Evolutionary conservation across 2,888 invertebrate species (phyloP).

Genomic region (Macrophya alboannulata): DNA sequence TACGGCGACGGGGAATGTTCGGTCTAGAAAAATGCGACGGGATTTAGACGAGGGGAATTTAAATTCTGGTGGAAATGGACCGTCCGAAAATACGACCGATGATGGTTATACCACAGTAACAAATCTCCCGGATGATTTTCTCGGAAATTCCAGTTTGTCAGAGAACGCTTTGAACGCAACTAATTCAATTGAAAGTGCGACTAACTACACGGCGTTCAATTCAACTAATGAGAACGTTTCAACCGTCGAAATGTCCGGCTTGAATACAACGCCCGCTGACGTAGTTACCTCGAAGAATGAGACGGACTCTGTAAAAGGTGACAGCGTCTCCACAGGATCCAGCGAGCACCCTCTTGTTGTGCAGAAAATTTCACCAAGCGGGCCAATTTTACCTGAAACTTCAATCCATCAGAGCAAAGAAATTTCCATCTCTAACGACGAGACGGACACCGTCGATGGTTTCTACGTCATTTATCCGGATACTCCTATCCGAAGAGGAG

Average conservation of each 20-base stretch:
- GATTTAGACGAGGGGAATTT: neutral
- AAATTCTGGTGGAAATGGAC: neutral
- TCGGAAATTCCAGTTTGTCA: neutral
- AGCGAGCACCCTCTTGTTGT: neutral
- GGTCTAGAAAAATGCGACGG: neutral
- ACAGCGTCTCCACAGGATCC: neutral
- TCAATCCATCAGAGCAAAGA: conserved; percentile 57
- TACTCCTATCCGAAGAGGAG: conserved; percentile 64
- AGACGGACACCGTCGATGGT: conserved; percentile 67
- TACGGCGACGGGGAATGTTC: neutral
- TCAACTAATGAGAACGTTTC: neutral
- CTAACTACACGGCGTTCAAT: neutral
- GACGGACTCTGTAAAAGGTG: neutral
- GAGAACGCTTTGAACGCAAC: neutral
- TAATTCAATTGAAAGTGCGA: neutral
- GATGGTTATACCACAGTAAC: neutral
- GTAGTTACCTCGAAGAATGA: neutral
- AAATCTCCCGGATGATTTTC: neutral
- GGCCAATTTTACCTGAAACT: neutral
- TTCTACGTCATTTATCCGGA: conserved; percentile 67
- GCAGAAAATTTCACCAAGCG: conserved; percentile 14
- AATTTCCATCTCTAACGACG: conserved; percentile 65
- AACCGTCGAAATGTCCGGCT: neutral
- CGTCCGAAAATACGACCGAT: neutral
- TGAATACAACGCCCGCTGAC: neutral